Evolutionary conservation across 2,888 invertebrate genomes (phyloP).

Genomic region (Heliothis peltigera): DNA sequence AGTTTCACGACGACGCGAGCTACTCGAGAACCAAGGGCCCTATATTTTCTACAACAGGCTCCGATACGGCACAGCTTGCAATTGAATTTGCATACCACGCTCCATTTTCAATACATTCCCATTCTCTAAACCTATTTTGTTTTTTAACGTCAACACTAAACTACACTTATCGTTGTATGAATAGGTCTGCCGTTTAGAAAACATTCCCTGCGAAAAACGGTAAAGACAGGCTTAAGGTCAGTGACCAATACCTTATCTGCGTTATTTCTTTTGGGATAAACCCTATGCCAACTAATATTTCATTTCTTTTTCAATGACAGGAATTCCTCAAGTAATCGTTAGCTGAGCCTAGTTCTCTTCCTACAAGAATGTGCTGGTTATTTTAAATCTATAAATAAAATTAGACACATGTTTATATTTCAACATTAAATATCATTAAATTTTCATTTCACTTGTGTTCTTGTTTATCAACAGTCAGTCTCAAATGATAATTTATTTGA

Average conservation of each 20-base stretch:
- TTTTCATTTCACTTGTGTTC: conserved; percentile 53
- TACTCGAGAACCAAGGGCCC: conserved; percentile 47
- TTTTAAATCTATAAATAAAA: conserved; percentile 12
- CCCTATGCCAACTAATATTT: conserved; percentile 9
- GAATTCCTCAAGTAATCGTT: background rate
- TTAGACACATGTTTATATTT: conserved; percentile 32
- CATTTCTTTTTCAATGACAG: background rate
- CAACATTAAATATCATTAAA: conserved; percentile 35
- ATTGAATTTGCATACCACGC: conserved; percentile 47
- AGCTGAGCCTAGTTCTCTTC: conserved; percentile 1
- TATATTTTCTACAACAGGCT: conserved; percentile 56
- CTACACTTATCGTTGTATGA: conserved; percentile 17
- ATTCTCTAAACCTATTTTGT: conserved; percentile 38
- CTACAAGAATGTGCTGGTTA: background rate
- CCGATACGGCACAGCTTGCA: conserved; percentile 41
- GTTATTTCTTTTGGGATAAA: background rate
- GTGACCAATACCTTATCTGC: conserved; percentile 12
- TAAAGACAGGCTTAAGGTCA: conserved; percentile 8
- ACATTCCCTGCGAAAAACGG: background rate
- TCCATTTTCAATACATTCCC: conserved; percentile 43
- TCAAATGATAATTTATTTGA: conserved; percentile 72
- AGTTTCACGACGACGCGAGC: conserved; percentile 55
- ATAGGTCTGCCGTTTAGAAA: conserved; percentile 18
- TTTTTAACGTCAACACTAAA: conserved; percentile 31
- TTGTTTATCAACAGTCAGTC: conserved; percentile 71